These are phyloP conservation scores for Trachurus trachurus DNA, from an alignment of 2,797 vertebrate genomes.

Conservation along the genomic window DNA sequence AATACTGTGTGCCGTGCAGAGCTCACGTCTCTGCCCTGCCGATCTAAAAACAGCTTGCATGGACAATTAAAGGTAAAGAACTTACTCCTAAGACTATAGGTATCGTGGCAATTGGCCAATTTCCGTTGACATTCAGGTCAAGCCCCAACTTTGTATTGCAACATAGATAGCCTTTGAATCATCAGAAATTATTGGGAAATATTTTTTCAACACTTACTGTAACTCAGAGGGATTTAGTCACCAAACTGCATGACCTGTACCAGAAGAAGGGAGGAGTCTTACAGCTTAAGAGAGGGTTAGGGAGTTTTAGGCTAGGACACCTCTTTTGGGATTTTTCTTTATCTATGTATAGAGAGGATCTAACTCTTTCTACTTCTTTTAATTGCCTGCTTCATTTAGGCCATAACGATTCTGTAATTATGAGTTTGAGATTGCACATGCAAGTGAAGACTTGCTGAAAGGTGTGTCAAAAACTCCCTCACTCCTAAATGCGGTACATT, in stretches of 20 bases:
- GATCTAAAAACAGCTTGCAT: too few species aligned
- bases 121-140: not conserved
- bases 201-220: not conserved
- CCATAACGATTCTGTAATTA: not conserved
- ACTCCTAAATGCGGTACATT: not conserved
- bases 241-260: not conserved
- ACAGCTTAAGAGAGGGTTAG: not conserved
- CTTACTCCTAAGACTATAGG: too few species aligned
- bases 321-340: conserved; percentile 44
- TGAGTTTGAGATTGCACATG: not conserved
- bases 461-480: not conserved
- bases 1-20: too few species aligned
- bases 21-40: too few species aligned
- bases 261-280: conserved; percentile 1
- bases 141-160: not conserved
- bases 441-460: not conserved
- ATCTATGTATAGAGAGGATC: conserved; percentile 29
- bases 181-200: not conserved
- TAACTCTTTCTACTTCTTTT: conserved; percentile 1
- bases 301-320: conserved; percentile 24
- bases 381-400: conserved; percentile 7
- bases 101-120: too few species aligned
- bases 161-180: not conserved
- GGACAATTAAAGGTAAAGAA: too few species aligned
- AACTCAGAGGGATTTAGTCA: not conserved